phyloP scores from a whole-genome alignment of 2,113 vertebrate genomes.

The Paraplagusia blochii region DNA sequence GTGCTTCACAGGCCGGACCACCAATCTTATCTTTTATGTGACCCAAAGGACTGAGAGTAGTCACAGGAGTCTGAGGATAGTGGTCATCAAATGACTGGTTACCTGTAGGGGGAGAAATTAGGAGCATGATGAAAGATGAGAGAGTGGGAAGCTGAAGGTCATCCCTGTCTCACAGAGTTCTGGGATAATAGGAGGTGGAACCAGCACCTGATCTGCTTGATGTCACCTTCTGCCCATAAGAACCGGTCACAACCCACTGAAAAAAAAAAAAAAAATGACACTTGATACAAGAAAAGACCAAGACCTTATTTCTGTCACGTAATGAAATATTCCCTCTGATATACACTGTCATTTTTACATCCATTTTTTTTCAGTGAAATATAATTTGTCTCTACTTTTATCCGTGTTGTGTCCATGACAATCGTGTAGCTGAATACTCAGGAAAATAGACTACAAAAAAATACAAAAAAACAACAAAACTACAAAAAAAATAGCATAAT shows the following conservation, averaged over 20 bases:
- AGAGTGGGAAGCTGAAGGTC: slow-evolving; percentile 65
- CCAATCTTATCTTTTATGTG: slow-evolving; percentile 27
- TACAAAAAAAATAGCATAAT: too few relatives aligned
- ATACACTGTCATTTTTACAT: too few relatives aligned
- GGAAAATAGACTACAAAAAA: too few relatives aligned
- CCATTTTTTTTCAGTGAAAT: too few relatives aligned
- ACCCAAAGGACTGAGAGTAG: slow-evolving; percentile 43
- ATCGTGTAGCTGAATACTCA: too few relatives aligned
- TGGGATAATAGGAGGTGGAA: slow-evolving; percentile 41
- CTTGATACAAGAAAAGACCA: slow-evolving; percentile 58
- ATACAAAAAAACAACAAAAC: too few relatives aligned
- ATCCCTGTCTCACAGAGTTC: slow-evolving; percentile 62
- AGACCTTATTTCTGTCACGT: slow-evolving; percentile 25
- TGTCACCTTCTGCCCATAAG: slow-evolving; percentile 76
- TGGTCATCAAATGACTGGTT: slow-evolving; percentile 39
- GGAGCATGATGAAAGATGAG: slow-evolving; percentile 57
- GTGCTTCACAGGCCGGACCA: slow-evolving; percentile 12
- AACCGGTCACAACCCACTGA: slow-evolving; percentile 72
- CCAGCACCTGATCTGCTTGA: slow-evolving; percentile 58
- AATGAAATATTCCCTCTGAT: slow-evolving; percentile 44
- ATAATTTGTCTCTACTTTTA: too few relatives aligned
- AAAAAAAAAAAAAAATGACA: slow-evolving; percentile 61
- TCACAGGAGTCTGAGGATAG: slow-evolving; percentile 26
- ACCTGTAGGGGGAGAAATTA: slow-evolving; percentile 60
- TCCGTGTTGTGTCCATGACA: too few relatives aligned